Conservation (phyloP, 2,797 vertebrate genomes). For the Peromyscus melanophrys region DNA sequence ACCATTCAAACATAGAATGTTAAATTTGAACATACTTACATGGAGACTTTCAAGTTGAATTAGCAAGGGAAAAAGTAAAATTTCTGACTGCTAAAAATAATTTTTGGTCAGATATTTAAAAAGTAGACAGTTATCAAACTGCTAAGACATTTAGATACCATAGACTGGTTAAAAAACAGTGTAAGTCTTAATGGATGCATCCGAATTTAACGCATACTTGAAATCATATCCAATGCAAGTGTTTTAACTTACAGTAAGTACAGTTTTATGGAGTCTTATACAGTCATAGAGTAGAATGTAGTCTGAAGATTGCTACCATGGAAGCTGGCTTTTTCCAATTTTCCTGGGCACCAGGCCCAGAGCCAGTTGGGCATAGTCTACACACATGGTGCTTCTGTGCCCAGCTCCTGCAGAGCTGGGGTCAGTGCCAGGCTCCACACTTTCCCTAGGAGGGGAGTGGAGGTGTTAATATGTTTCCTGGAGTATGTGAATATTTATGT, state of each 20-base stretch:
- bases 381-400: background rate
- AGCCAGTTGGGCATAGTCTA: background rate
- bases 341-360: background rate
- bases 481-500: slow-evolving; percentile 25
- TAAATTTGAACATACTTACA: slow-evolving; percentile 50
- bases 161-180: slow-evolving; percentile 1
- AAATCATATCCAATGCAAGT: background rate
- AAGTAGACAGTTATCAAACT: slow-evolving; percentile 5
- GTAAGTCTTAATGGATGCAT: background rate
- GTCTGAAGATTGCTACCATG: background rate
- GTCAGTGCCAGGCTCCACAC: background rate
- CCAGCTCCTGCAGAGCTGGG: background rate
- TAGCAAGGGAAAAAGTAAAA: slow-evolving; percentile 47
- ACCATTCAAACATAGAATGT: slow-evolving; percentile 16
- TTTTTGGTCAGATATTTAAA: slow-evolving; percentile 62
- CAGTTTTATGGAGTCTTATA: slow-evolving; percentile 20
- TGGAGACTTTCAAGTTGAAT: background rate
- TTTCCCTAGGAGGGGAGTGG: background rate
- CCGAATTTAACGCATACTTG: background rate
- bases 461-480: background rate
- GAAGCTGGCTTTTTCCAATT: background rate
- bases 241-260: slow-evolving; percentile 1
- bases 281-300: background rate
- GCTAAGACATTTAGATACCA: background rate
- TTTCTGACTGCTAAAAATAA: slow-evolving; percentile 25